Conservation (phyloP, 2,113 vertebrate species). For the Chelonoidis abingdonii region DNA sequence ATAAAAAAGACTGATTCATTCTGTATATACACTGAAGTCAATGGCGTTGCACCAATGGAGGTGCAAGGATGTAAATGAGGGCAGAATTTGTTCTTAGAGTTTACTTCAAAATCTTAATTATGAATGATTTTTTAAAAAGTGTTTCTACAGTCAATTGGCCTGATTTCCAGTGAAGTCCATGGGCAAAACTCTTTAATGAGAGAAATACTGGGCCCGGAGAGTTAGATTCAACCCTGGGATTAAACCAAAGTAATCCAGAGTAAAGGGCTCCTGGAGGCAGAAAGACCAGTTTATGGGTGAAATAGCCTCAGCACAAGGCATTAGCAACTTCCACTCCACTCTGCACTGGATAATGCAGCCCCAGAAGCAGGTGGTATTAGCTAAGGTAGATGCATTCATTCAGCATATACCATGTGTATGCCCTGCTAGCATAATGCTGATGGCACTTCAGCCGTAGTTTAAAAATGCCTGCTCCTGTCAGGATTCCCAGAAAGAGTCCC, state of each 20-base stretch:
- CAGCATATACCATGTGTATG: accelerated
- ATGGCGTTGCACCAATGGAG: not conserved
- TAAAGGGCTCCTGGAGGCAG: accelerated
- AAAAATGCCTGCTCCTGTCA: not conserved
- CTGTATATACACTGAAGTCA: not conserved
- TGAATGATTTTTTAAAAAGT: not conserved
- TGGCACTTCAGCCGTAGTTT: not conserved
- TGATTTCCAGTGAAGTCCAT: not conserved
- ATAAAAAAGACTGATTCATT: not conserved
- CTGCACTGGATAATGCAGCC: not conserved
- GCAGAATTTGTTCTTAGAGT: not conserved
- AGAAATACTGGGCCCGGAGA: not conserved
- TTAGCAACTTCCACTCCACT: not conserved
- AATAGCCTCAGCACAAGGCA: not conserved
- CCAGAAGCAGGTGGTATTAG: not conserved
- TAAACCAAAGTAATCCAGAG: accelerated
- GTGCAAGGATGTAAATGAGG: not conserved
- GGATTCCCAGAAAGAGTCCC: not conserved
- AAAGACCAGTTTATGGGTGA: not conserved
- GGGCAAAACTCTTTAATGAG: not conserved
- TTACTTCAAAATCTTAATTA: not conserved
- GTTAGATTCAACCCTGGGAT: not conserved
- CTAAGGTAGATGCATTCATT: not conserved
- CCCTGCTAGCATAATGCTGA: not conserved
- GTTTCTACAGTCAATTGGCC: not conserved